Conservation (phyloP, 2,888 invertebrate species). For the Palloptera scutellata region DNA sequence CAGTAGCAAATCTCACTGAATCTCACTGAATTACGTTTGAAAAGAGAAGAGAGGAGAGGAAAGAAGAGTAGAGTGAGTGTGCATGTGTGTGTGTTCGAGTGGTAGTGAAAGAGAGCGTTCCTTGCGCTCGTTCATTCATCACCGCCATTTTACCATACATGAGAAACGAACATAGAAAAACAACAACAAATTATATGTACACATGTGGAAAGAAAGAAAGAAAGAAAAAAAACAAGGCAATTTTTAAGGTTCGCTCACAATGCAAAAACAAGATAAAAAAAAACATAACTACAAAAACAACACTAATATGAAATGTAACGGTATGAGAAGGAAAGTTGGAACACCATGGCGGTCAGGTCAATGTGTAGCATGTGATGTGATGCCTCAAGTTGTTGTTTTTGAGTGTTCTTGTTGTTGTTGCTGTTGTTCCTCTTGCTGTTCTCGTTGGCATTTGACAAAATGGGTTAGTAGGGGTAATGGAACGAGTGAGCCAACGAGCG, state of each 20-base stretch:
- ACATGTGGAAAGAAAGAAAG: neutral
- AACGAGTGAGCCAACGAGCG: slow-evolving; percentile 17
- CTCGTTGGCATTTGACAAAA: slow-evolving; percentile 35
- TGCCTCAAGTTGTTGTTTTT: slow-evolving; percentile 2
- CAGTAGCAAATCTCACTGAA: slow-evolving; percentile 11
- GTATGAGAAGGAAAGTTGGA: neutral
- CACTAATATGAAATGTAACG: slow-evolving; percentile 7
- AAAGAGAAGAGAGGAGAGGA: neutral
- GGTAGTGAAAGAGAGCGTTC: no score
- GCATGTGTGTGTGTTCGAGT: neutral
- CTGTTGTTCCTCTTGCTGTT: neutral
- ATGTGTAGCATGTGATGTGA: no score
- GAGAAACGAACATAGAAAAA: neutral
- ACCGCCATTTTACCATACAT: neutral
- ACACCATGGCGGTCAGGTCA: no score
- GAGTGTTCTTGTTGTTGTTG: neutral
- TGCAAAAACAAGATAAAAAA: neutral
- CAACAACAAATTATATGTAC: neutral
- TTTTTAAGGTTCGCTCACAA: slow-evolving; percentile 29
- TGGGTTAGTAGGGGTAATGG: slow-evolving; percentile 40
- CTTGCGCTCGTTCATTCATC: neutral
- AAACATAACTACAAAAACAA: slow-evolving; percentile 10
- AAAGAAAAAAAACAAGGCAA: slow-evolving; percentile 19
- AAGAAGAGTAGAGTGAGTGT: neutral
- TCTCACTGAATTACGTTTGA: slow-evolving; percentile 20